phyloP scores from a whole-genome alignment of 2,113 vertebrate species.

The Crotophaga sulcirostris region DNA sequence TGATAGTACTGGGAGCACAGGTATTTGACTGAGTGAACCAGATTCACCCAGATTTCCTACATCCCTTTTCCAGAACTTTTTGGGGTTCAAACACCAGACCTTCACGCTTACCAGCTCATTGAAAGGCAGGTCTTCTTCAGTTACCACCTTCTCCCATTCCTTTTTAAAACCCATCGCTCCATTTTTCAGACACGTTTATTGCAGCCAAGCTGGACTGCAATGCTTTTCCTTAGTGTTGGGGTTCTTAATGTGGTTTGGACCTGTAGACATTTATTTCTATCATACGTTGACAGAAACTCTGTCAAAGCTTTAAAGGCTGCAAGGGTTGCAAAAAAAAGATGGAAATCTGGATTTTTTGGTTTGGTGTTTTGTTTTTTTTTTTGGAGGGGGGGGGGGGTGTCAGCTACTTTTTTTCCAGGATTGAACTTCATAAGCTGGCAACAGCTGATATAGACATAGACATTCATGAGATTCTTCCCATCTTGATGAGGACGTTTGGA shows the following conservation, averaged over 20 bases:
- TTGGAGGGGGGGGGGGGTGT: too few relatives aligned
- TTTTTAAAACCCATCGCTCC: not conserved
- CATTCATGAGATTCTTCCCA: not conserved
- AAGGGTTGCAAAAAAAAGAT: not conserved
- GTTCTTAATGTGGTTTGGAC: not conserved
- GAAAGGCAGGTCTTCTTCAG: not conserved
- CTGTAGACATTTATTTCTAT: not conserved
- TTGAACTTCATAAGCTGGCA: not conserved
- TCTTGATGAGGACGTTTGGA: not conserved
- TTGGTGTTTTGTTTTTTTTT: not conserved
- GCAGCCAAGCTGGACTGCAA: not conserved
- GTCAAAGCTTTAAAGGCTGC: not conserved
- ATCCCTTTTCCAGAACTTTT: not conserved
- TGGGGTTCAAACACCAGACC: not conserved
- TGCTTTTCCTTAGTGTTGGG: not conserved
- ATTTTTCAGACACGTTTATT: not conserved
- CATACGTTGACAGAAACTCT: not conserved
- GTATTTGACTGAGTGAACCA: not conserved
- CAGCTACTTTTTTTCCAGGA: not conserved
- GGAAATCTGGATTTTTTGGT: not conserved
- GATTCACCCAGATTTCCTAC: not conserved
- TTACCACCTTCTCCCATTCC: not conserved
- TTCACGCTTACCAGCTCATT: not conserved
- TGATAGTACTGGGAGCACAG: accelerated
- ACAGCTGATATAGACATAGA: not conserved